These are phyloP conservation scores for Incurvaria masculella DNA, from an alignment of 2,888 invertebrate genomes.

Conservation along the genomic window DNA sequence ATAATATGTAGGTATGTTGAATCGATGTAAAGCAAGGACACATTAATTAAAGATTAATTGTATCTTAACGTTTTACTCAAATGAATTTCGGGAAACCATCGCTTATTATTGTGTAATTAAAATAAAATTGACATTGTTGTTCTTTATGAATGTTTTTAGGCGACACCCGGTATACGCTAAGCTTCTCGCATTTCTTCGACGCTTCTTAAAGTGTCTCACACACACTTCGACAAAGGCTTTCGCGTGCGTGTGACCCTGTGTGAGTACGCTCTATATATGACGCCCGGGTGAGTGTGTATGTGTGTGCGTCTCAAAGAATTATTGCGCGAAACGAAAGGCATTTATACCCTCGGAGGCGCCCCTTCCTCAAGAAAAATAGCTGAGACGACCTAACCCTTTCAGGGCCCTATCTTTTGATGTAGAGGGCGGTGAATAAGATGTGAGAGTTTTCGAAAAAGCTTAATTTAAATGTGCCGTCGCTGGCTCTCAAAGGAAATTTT, in stretches of 20 bases:
- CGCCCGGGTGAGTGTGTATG: constrained; percentile 20
- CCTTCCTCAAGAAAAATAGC: constrained; percentile 23
- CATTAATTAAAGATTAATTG: too few species aligned
- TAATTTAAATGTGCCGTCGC: constrained; percentile 53
- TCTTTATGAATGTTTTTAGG: too few species aligned
- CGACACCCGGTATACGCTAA: constrained; percentile 42
- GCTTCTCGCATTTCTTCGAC: constrained; percentile 57
- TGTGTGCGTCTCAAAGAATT: constrained; percentile 35
- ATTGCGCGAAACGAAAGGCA: not conserved
- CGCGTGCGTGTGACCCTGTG: not conserved
- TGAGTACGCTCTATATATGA: not conserved
- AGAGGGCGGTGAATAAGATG: constrained; percentile 53
- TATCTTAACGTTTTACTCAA: too few species aligned
- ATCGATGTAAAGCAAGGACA: too few species aligned
- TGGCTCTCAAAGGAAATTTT: constrained; percentile 51
- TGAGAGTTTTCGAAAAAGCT: constrained; percentile 55
- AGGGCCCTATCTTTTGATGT: constrained; percentile 34
- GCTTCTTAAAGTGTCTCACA: constrained; percentile 59
- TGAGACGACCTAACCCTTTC: constrained; percentile 27
- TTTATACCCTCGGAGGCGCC: not conserved
- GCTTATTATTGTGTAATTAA: too few species aligned
- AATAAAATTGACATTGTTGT: too few species aligned
- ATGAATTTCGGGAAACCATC: too few species aligned
- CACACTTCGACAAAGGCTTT: constrained; percentile 24
- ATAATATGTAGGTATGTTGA: too few species aligned